Conservation (phyloP, 2,113 vertebrate genomes). For the Archilochus colubris region DNA sequence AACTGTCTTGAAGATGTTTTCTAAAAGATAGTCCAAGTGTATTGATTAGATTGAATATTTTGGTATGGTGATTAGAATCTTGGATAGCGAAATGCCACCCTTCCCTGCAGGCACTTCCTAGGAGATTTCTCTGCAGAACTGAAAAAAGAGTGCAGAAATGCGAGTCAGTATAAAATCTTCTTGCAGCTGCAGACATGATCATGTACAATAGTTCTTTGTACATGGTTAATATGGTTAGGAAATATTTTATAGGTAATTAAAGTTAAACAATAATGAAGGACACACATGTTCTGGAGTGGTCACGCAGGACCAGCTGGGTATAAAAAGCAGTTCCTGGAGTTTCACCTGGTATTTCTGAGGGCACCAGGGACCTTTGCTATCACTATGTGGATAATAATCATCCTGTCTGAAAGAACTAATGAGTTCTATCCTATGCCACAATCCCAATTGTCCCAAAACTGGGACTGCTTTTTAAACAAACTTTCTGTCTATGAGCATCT, state of each 20-base stretch:
- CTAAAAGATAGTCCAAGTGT: neutral
- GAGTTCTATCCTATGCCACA: rapidly evolving
- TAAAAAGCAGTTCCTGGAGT: neutral
- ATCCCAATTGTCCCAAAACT: neutral
- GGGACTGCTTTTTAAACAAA: neutral
- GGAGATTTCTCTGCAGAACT: neutral
- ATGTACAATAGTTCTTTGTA: neutral
- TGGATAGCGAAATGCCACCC: neutral
- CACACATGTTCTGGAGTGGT: neutral
- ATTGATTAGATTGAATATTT: neutral
- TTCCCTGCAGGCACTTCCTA: neutral
- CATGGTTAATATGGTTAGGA: neutral
- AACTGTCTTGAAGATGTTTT: neutral
- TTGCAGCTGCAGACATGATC: neutral
- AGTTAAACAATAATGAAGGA: neutral
- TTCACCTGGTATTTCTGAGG: neutral
- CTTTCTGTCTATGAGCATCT: neutral
- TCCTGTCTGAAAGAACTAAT: neutral
- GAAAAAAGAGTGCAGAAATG: neutral
- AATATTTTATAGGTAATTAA: neutral
- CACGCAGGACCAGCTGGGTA: neutral
- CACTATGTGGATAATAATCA: neutral
- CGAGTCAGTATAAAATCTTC: neutral
- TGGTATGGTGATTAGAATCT: neutral
- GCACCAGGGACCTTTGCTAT: neutral